Evolutionary conservation across 2,888 invertebrate species (phyloP).

Genomic region (Timema cristinae): DNA sequence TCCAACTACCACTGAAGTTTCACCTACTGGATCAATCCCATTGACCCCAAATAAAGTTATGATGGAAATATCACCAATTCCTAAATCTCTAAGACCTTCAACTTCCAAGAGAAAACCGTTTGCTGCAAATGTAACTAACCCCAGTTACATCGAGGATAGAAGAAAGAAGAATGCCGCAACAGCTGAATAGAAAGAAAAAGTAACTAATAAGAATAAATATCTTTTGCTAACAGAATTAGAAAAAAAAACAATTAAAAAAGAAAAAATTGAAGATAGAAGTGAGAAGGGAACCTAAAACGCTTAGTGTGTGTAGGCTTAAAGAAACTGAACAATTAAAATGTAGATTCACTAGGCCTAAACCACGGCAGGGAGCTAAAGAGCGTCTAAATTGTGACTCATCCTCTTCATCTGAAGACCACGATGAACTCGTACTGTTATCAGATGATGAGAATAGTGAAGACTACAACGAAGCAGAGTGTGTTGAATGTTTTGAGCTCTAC

Average conservation of each 20-base stretch:
- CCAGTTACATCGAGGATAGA: too few relatives aligned
- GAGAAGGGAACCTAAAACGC: background rate
- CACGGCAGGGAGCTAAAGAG: too few relatives aligned
- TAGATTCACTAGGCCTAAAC: background rate
- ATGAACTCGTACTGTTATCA: too few relatives aligned
- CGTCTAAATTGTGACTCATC: too few relatives aligned
- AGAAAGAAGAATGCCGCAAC: background rate
- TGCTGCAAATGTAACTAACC: too few relatives aligned
- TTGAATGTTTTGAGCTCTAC: conserved; percentile 14
- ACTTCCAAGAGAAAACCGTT: too few relatives aligned
- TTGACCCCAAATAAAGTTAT: too few relatives aligned
- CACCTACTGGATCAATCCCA: too few relatives aligned
- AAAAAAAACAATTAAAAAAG: background rate
- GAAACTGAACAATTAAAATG: background rate
- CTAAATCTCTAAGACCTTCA: too few relatives aligned
- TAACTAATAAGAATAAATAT: background rate
- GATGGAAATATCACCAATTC: too few relatives aligned
- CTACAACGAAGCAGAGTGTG: conserved; percentile 7
- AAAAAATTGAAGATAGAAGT: background rate
- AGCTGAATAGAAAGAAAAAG: background rate
- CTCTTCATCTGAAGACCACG: too few relatives aligned
- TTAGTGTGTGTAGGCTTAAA: background rate
- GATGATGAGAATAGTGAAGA: background rate
- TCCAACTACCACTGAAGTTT: too few relatives aligned
- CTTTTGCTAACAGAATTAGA: background rate